These are phyloP conservation scores for Stichopus chloronotus DNA, from an alignment of 35 echinoderm and acorn worm species.

Conservation along the genomic window DNA sequence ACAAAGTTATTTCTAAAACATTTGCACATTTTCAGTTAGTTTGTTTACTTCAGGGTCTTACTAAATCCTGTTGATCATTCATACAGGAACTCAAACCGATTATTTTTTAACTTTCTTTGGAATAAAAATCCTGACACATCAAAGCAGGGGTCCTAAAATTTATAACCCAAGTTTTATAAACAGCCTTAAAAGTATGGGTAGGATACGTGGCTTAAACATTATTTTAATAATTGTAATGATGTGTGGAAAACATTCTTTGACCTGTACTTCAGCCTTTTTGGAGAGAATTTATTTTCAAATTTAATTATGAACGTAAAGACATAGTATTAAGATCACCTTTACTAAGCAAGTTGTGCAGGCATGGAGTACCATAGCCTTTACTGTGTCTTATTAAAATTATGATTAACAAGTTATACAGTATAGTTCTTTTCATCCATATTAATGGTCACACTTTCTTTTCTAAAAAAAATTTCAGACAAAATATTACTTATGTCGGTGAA, in stretches of 20 bases:
- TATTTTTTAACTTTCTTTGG: neutral
- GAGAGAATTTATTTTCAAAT: neutral
- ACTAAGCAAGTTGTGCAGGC: neutral
- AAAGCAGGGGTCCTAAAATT: neutral
- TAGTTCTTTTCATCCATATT: neutral
- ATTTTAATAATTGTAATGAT: neutral
- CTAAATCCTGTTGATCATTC: neutral
- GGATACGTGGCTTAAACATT: neutral
- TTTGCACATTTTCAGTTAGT: neutral
- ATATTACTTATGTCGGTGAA: neutral
- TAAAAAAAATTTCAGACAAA: neutral
- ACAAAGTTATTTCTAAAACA: neutral
- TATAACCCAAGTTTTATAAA: neutral
- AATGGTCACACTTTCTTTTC: neutral
- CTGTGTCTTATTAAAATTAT: neutral
- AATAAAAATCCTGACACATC: neutral
- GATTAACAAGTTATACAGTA: neutral
- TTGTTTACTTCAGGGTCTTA: neutral
- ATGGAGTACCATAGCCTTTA: neutral
- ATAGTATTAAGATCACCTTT: neutral
- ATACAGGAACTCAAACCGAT: neutral
- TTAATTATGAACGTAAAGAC: neutral
- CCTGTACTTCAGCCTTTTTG: neutral
- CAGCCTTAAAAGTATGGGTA: neutral
- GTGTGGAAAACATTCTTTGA: neutral